Evolutionary conservation across 2,113 vertebrate genomes (phyloP).

Genomic region (Scalopus aquaticus): DNA sequence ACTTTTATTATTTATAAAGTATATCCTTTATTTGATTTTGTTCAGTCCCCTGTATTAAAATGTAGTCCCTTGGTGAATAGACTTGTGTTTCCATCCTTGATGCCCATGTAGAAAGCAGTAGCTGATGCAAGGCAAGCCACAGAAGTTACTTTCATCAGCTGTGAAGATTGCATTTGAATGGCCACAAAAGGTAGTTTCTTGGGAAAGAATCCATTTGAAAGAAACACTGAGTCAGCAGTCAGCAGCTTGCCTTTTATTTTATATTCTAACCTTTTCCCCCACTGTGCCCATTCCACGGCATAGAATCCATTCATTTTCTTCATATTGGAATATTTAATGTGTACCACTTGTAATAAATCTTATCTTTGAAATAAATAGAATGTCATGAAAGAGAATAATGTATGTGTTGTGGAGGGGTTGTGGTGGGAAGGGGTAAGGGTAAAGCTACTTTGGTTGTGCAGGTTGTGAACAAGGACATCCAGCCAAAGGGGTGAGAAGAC

Average conservation of each 20-base stretch:
- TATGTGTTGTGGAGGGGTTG: not conserved
- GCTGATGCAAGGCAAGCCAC: not conserved
- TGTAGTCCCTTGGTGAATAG: not conserved
- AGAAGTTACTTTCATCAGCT: not conserved
- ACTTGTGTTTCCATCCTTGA: not conserved
- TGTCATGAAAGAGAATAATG: not conserved
- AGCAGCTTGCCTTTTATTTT: not conserved
- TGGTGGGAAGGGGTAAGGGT: not conserved
- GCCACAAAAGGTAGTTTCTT: not conserved
- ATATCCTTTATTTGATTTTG: not conserved
- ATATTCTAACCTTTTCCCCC: not conserved
- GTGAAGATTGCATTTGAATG: not conserved
- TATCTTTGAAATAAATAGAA: not conserved
- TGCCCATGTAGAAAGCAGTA: not conserved
- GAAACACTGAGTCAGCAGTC: not conserved
- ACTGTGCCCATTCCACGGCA: not conserved
- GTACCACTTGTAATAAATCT: not conserved
- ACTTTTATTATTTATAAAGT: slow-evolving; percentile 19
- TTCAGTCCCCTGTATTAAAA: not conserved
- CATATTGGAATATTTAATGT: not conserved
- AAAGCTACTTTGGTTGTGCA: not conserved
- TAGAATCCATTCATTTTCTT: not conserved
- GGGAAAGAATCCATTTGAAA: not conserved
- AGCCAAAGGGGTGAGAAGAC: not conserved
- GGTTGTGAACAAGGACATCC: not conserved